Conservation (phyloP, 1,140 invertebrate genomes). For the Stenopsyche tienmushanensis region DNA sequence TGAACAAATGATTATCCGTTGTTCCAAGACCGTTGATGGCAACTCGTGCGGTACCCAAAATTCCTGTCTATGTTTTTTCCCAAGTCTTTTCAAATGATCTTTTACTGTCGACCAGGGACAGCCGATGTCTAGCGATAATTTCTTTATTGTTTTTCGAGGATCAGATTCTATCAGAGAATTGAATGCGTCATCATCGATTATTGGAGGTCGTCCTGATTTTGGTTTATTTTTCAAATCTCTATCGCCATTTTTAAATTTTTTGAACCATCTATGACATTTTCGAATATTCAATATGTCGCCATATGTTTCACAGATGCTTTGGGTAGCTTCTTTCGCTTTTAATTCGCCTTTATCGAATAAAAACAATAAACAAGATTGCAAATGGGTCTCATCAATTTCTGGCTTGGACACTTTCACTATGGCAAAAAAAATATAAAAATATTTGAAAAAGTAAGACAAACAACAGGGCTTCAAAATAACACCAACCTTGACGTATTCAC, state of each 20-base stretch:
- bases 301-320: not conserved
- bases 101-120: not conserved
- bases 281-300: not conserved
- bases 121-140: not conserved
- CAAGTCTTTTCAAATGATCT: not conserved
- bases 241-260: not conserved
- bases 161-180: not conserved
- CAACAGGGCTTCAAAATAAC: constrained; percentile 3
- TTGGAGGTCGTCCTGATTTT: not conserved
- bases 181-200: not conserved
- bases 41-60: too few species aligned
- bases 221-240: not conserved
- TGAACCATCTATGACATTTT: not conserved
- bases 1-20: too few species aligned
- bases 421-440: not conserved
- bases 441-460: too few species aligned
- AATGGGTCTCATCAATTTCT: not conserved
- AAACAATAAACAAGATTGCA: not conserved
- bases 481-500: too few species aligned
- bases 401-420: not conserved
- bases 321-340: not conserved
- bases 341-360: constrained; percentile 6
- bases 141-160: not conserved
- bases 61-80: too few species aligned
- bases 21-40: too few species aligned